phyloP scores from a whole-genome alignment of 1,140 invertebrate genomes.

The Magallana angulata region DNA sequence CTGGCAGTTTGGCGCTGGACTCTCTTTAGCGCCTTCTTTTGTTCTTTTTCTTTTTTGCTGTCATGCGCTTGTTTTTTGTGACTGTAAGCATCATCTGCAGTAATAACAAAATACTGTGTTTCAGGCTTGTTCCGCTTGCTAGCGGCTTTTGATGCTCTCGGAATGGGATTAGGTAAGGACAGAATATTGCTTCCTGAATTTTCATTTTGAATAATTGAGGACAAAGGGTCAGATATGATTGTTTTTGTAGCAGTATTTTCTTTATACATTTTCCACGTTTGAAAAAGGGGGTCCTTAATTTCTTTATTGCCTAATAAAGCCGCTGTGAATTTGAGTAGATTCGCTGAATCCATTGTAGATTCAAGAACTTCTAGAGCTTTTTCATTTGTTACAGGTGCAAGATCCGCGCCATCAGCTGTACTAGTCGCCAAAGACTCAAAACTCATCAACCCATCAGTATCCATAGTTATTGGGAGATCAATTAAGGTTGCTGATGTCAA shows the following conservation, averaged over 20 bases:
- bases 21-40: not conserved
- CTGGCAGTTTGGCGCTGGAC: too few relatives aligned
- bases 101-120: not conserved
- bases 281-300: not conserved
- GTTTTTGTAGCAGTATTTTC: not conserved
- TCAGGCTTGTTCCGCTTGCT: not conserved
- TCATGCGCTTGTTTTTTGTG: not conserved
- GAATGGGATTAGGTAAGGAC: not conserved
- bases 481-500: too few relatives aligned
- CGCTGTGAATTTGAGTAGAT: not conserved
- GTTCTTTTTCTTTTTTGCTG: not conserved
- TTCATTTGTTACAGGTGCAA: not conserved
- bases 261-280: not conserved
- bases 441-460: too few relatives aligned
- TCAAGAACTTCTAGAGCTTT: not conserved
- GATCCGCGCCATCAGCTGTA: not conserved
- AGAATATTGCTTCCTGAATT: not conserved
- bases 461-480: too few relatives aligned
- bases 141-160: not conserved
- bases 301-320: not conserved
- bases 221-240: not conserved
- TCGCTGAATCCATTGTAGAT: not conserved
- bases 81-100: not conserved
- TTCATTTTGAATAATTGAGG: not conserved
- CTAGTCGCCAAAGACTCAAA: too few relatives aligned